These are phyloP conservation scores for Tetramorium parvispinum DNA, from an alignment of 1,140 invertebrate species.

Conservation along the genomic window DNA sequence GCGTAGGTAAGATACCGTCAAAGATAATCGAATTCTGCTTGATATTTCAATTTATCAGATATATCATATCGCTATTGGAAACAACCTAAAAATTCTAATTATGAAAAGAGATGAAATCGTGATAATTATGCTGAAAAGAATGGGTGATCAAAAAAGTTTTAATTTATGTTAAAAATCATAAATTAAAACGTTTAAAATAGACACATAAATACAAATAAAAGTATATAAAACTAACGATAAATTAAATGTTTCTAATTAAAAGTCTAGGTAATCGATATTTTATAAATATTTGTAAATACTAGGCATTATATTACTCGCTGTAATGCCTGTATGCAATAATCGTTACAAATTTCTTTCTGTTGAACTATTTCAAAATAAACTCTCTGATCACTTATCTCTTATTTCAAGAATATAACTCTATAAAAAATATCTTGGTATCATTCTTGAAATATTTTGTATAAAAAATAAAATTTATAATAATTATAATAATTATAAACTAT, in stretches of 20 bases:
- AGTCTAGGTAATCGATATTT: background rate
- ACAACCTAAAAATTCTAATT: background rate
- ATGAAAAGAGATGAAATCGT: background rate
- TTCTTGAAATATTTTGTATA: background rate
- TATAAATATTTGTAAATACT: background rate
- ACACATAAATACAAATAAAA: background rate
- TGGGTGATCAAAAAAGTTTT: background rate
- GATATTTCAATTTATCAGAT: background rate
- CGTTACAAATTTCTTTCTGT: background rate
- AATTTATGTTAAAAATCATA: background rate
- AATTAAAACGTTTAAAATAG: background rate
- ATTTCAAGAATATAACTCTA: background rate
- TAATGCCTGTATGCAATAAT: background rate
- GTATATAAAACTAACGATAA: background rate
- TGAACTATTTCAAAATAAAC: background rate
- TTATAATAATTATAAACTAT: conserved; percentile 6
- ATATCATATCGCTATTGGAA: background rate
- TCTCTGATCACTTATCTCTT: background rate
- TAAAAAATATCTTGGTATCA: background rate
- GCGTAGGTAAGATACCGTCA: conserved; percentile 91
- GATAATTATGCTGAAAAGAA: background rate
- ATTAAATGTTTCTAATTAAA: background rate
- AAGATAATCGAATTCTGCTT: background rate
- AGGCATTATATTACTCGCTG: background rate
- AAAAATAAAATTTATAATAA: background rate